Percentiles rank a stretch among this genome's conserved stretches.
Evolutionary conservation across 2,797 vertebrate genomes (phyloP).

Genomic region (Clarias laeviceps): DNA sequence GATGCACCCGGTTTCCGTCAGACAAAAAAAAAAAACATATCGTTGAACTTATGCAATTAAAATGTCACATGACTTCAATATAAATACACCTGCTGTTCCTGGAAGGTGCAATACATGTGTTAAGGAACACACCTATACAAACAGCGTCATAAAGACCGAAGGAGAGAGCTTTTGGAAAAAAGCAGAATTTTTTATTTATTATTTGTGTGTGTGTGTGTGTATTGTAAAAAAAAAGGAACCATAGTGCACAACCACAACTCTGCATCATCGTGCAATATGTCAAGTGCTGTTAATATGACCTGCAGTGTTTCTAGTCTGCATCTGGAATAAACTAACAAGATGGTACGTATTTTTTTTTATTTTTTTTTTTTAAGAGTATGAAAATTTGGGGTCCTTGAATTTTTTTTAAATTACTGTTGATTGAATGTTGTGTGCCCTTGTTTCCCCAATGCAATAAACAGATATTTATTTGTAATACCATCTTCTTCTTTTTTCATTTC

Average conservation of each 20-base stretch:
- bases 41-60: not conserved
- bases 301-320: not conserved
- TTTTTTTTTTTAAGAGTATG: no score
- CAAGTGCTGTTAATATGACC: not conserved
- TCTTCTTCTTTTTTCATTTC: no score
- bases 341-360: not conserved
- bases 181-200: not conserved
- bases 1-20: not conserved
- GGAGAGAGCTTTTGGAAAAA: not conserved
- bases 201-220: no score
- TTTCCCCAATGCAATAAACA: not conserved
- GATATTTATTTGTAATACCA: not conserved
- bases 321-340: not conserved
- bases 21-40: no score
- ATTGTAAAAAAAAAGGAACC: not conserved
- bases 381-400: not conserved
- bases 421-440: not conserved
- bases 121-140: slow-evolving; percentile 1
- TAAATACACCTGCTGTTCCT: not conserved
- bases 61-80: not conserved
- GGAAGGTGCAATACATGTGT: not conserved
- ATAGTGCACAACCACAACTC: not conserved
- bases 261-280: no score
- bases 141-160: not conserved
- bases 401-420: not conserved